These are phyloP conservation scores for Sphinx pinastri DNA, from an alignment of 2,888 invertebrate genomes.

Conservation along the genomic window DNA sequence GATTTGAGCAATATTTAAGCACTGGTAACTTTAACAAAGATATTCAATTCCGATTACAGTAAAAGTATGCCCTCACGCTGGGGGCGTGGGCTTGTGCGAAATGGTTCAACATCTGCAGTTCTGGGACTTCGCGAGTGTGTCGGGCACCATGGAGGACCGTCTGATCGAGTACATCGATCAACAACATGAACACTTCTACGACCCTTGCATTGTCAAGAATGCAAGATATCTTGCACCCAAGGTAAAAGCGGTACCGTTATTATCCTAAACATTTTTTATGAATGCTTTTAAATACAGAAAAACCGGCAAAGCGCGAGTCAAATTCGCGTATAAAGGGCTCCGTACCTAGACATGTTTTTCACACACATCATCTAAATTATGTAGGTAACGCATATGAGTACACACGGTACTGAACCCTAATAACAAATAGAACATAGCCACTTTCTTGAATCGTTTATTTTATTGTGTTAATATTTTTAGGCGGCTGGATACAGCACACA, in stretches of 20 bases:
- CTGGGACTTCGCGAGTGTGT: conserved; percentile 92
- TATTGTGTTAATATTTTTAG: conserved; percentile 64
- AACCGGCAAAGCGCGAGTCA: no score
- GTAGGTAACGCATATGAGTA: no score
- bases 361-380: no score
- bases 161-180: conserved; percentile 95
- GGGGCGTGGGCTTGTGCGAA: conserved; percentile 97
- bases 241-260: conserved; percentile 65
- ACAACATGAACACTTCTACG: conserved; percentile 93
- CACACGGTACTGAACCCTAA: no score
- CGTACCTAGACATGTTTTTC: no score
- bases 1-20: no score
- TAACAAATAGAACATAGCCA: no score
- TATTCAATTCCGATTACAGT: conserved; percentile 79
- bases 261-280: neutral
- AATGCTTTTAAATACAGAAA: no score
- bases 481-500: conserved; percentile 92
- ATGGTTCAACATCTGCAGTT: conserved; percentile 96
- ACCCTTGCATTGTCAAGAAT: conserved; percentile 87
- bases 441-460: neutral
- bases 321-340: neutral
- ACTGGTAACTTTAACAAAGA: no score
- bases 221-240: conserved; percentile 90
- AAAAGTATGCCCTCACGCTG: conserved; percentile 96
- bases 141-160: conserved; percentile 88